These are phyloP conservation scores for Ommatoiulus sabulosus DNA, from an alignment of 2,888 invertebrate genomes.

Conservation along the genomic window DNA sequence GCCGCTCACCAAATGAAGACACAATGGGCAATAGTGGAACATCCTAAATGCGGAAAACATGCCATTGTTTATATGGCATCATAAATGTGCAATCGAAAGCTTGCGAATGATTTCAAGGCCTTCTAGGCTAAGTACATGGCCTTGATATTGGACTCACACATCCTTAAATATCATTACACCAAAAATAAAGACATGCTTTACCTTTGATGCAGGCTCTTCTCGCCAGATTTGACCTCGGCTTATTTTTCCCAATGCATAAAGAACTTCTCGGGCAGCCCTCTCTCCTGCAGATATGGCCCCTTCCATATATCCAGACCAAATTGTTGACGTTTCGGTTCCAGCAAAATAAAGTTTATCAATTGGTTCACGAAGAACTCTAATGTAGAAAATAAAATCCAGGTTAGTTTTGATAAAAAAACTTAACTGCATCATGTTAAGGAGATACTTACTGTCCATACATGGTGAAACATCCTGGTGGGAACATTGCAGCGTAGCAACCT, in stretches of 20 bases:
- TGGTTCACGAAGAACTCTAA: conserved; percentile 63
- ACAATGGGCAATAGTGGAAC: conserved; percentile 55
- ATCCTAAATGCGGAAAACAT: conserved; percentile 50
- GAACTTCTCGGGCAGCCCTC: conserved; percentile 63
- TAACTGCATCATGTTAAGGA: background rate
- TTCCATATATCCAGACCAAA: conserved; percentile 64
- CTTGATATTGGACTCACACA: background rate
- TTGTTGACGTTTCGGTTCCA: conserved; percentile 63
- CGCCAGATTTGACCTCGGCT: conserved; percentile 63
- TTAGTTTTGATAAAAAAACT: background rate
- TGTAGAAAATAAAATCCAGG: background rate
- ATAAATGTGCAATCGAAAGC: background rate
- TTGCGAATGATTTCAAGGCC: background rate
- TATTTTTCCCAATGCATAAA: conserved; percentile 63
- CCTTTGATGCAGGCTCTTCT: conserved; percentile 63
- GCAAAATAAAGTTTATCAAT: conserved; percentile 63
- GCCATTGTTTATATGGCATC: conserved; percentile 14
- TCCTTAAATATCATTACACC: background rate
- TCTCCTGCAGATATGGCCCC: conserved; percentile 63
- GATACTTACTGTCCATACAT: conserved; percentile 64
- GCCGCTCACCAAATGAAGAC: conserved; percentile 42
- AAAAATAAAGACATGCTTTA: conserved; percentile 33
- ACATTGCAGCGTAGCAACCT: conserved; percentile 66
- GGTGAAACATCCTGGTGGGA: conserved; percentile 67
- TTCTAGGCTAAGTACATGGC: background rate